Base-by-base conservation (phyloP, 2,113 vertebrate genomes). In the Macheiramphus alcinus region DNA sequence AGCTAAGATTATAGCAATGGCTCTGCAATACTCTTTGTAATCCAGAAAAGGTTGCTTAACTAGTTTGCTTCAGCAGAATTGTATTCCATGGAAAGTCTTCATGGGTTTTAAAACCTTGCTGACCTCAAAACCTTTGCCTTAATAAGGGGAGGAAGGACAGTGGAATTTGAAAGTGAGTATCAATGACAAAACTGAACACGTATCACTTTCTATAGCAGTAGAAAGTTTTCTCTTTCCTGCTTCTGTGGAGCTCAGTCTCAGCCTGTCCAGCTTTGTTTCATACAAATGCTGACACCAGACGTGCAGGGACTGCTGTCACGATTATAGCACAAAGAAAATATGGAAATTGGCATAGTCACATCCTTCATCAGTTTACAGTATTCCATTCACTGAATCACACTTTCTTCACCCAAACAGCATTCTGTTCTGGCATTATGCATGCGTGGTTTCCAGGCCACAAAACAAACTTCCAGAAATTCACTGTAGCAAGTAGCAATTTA, bases 11-110 rank as follows among this genome's bases (percentile, higher is more conserved):
- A 58, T 0, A 84, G 75, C 71, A 62, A 58, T 40, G 56, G 78
- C 81, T 90, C 92, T 92, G 56, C 56, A 59, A 22, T 36, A 13
- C 19, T 88, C 26, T n/a, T 25, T 43, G 31, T 53, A 80, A 62
- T 88, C 89, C 89, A 97, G 90, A 76, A 90, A 83, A 90, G 9
- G 22, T 66, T 94, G 74, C 81, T 93, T 38, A 93, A 95, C 36
- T 62, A 29, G 27, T 26, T 56, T 88, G 67, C 34, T 90, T 70
- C 67, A 83, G 71, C 58, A 58, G 29, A 70, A 93, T 5, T 34
- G 32, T 62, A 43, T 66, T 80, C 59, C 29, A 50, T 18, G n/a
- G 29, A 83, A 90, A 40, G 55, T 20, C 50, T 66, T 86, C 17
- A 40, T 26, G 55, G 50, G 12, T 50, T 88, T 90, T 88, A 50